Evolutionary conservation across 2,797 vertebrate species (phyloP), one percentile per base, ranked within the genome.

Genomic region (Coreius guichenoti): DNA sequence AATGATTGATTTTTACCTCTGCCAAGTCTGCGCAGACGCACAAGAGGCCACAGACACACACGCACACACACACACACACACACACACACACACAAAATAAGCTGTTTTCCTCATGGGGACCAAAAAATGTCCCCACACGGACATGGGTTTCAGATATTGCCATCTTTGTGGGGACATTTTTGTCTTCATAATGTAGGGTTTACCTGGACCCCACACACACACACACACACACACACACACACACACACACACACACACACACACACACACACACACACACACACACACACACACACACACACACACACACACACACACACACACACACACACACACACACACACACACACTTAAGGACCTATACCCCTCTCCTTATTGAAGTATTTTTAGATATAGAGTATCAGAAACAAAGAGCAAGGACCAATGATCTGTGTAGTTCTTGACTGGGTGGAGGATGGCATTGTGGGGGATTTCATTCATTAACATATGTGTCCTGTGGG

Each of bases 1-100:
- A 63, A 75, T 68, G 61, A 51, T 81, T 45, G 47, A 80, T 82
- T 87, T 83, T 87, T 88, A 77, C 82, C 63, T 76, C 74, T 88
- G 36, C 86, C 84, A 88, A 75, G 80, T 74, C n/a, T 54, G 61
- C 26, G 39, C 85, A 89, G 70, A 78, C 13, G 51, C 82, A 87
- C 58, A 56, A 81, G 43, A 79, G 36, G n/a, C 26, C 23, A 68
- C 51, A 61, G 16, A 81, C 16, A 31, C 26, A 31, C 65, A 69
- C 67, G 56, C 67, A 26, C 67, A 19, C 29, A 73, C 51, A 69
- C 74, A 82, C 80, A 58, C 51, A 17, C 69, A 33, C 56, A 70
- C 16, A 63, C 69, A 36, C 69, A 65, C 14, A 43, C 49, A 73
- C 58, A 74, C 56, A n/a, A n/a, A n/a, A 51, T 19, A 17, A 5